These are phyloP conservation scores for Ptiloglossa arizonensis DNA, from an alignment of 1,140 invertebrate genomes.

Conservation along the genomic window DNA sequence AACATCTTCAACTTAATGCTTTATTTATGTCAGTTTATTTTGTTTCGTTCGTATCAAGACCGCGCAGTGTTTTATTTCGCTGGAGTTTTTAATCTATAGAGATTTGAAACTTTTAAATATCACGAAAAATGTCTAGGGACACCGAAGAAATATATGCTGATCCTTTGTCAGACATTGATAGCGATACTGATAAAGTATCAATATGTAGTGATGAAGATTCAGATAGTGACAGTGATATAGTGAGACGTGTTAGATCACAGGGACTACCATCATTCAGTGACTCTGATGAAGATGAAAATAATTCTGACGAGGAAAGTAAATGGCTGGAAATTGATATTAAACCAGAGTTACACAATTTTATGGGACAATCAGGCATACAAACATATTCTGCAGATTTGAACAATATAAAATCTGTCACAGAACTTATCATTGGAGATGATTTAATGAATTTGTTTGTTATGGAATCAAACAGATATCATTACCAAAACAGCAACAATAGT, in stretches of 20 bases:
- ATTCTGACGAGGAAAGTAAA: constrained; percentile 33
- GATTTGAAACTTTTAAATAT: too few species aligned
- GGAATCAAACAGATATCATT: constrained; percentile 28
- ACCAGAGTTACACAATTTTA: constrained; percentile 28
- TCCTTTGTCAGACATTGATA: too few species aligned
- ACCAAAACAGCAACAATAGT: constrained; percentile 22
- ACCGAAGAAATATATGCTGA: too few species aligned
- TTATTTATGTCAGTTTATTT: too few species aligned
- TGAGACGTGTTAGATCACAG: constrained; percentile 32
- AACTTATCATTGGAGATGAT: constrained; percentile 38
- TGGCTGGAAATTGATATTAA: constrained; percentile 33
- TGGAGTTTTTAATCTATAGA: too few species aligned
- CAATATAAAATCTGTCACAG: constrained; percentile 24
- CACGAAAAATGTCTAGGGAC: too few species aligned
- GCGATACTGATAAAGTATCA: too few species aligned
- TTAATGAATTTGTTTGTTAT: constrained; percentile 36
- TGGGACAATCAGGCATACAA: constrained; percentile 18
- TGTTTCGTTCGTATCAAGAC: too few species aligned
- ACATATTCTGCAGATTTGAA: not conserved
- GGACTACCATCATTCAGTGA: constrained; percentile 42
- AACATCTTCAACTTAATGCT: too few species aligned
- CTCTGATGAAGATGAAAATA: constrained; percentile 48
- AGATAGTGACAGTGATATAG: too few species aligned
- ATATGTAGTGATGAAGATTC: too few species aligned
- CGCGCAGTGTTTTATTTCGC: too few species aligned